A percentile compares a stretch with the other conserved stretches of the same genome.
Conservation (phyloP, 2,888 invertebrate genomes). For the Ametastegia equiseti region DNA sequence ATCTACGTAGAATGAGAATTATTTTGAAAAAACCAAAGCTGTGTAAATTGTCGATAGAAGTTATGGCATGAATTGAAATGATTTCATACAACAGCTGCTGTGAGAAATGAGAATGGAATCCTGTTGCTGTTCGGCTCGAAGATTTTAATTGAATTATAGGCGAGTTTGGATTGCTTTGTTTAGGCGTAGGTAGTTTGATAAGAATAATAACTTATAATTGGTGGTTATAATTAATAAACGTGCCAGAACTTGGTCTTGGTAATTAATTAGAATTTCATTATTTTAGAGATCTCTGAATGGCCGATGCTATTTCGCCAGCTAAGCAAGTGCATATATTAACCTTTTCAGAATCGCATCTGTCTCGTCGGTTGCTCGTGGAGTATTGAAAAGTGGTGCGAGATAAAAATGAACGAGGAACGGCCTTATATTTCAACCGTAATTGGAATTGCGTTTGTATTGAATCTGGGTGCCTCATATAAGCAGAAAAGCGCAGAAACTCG, state of each 20-base stretch:
- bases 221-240: constrained; percentile 1
- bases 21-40: too few relatives aligned
- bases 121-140: constrained; percentile 15
- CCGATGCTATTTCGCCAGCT: neutral
- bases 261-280: constrained; percentile 31
- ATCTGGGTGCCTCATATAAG: neutral
- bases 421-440: constrained; percentile 34
- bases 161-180: constrained; percentile 26
- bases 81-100: too few relatives aligned
- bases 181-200: constrained; percentile 14
- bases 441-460: constrained; percentile 32
- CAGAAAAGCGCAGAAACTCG: constrained; percentile 2
- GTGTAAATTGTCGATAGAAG: too few relatives aligned
- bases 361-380: neutral
- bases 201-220: constrained; percentile 12
- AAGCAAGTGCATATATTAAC: constrained; percentile 11
- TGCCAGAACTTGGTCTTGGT: constrained; percentile 11
- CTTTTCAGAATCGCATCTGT: neutral
- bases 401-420: constrained; percentile 3
- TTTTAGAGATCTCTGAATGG: constrained; percentile 24
- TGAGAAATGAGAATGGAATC: constrained; percentile 19
- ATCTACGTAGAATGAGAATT: too few relatives aligned
- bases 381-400: constrained; percentile 18
- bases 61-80: too few relatives aligned
- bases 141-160: constrained; percentile 19